phyloP scores from a whole-genome alignment of 2,888 invertebrate species.

The Linnaemya tessellans region DNA sequence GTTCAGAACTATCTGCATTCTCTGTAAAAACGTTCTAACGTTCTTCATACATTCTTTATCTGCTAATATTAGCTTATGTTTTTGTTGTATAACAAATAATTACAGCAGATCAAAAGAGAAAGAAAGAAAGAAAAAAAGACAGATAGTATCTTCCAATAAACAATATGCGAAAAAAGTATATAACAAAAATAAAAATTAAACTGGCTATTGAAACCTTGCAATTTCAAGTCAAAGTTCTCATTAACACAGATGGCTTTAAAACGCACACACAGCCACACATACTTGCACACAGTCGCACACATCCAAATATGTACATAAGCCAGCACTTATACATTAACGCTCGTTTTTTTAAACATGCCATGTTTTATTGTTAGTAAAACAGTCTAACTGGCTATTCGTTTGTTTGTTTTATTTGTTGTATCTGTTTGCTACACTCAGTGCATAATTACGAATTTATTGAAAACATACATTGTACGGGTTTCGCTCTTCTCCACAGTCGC shows the following conservation, averaged over 20 bases:
- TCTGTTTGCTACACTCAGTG: slow-evolving; percentile 25
- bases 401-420: slow-evolving; percentile 10
- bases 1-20: not conserved
- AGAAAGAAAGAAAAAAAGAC: not conserved
- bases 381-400: slow-evolving; percentile 7
- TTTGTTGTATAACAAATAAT: slow-evolving; percentile 55
- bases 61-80: slow-evolving; percentile 15
- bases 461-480: slow-evolving; percentile 27
- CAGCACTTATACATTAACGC: slow-evolving; percentile 18
- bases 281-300: not conserved
- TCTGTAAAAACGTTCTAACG: slow-evolving; percentile 17
- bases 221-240: slow-evolving; percentile 73
- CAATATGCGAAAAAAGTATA: slow-evolving; percentile 22
- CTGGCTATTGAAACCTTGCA: slow-evolving; percentile 68
- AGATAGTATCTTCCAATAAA: slow-evolving; percentile 47
- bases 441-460: slow-evolving; percentile 40
- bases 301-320: not conserved
- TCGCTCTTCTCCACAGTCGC: not conserved
- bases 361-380: slow-evolving; percentile 46
- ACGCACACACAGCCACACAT: slow-evolving; percentile 9
- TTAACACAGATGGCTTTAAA: slow-evolving; percentile 68
- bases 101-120: slow-evolving; percentile 31
- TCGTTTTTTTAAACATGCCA: slow-evolving; percentile 27
- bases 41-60: slow-evolving; percentile 4
- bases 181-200: slow-evolving; percentile 15